These are phyloP conservation scores for Callospermophilus lateralis DNA, from an alignment of 2,113 vertebrate genomes.

Conservation along the genomic window DNA sequence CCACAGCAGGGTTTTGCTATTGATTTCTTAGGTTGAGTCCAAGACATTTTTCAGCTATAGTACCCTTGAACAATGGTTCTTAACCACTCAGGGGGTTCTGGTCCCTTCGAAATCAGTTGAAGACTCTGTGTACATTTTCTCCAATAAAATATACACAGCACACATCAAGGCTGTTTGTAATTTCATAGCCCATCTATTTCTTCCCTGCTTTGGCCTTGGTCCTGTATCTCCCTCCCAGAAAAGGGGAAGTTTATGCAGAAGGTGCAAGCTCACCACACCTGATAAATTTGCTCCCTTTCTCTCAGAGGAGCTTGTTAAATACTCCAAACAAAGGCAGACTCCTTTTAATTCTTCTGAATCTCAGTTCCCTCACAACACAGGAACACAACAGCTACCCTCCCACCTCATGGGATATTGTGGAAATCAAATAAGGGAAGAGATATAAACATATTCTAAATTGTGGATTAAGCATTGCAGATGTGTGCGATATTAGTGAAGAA, in stretches of 20 bases:
- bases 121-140: background rate
- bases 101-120: background rate
- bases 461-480: background rate
- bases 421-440: conserved; percentile 19
- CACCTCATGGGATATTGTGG: background rate
- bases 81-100: background rate
- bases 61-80: background rate
- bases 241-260: background rate
- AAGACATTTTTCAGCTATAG: background rate
- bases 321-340: background rate
- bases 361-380: background rate
- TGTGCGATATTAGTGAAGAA: background rate
- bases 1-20: background rate
- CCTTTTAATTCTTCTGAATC: background rate
- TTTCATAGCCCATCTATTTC: background rate
- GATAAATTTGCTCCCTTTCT: background rate
- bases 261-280: background rate
- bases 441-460: background rate
- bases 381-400: background rate
- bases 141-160: background rate
- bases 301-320: background rate
- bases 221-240: background rate
- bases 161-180: background rate
- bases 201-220: background rate
- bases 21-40: background rate